Base-by-base conservation (phyloP, 2,113 vertebrate genomes). In the Castor canadensis region DNA sequence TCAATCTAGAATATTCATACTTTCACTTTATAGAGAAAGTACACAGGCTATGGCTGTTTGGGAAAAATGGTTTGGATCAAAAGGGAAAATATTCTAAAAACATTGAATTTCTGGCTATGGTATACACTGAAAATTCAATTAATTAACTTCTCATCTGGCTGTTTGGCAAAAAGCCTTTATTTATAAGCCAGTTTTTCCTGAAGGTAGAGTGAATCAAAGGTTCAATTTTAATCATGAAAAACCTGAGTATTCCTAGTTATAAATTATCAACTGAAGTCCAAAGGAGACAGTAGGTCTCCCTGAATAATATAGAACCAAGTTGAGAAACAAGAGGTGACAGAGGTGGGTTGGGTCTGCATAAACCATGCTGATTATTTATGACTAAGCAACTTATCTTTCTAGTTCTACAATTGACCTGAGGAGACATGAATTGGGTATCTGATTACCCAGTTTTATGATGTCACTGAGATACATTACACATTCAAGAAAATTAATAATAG, bases 121-220 rank as follows among this genome's bases (percentile, higher is more conserved):
- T 85, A 73, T 52, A 93, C 47, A 77, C 20, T 77, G 82, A 94
- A 89, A 82, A 96, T 69, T 86, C 62, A 86, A 88, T 95, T 96
- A 95, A 95, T 96, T 95, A 90, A 95, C 84, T 97, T 95, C 67
- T 87, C 92, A 83, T 94, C 94, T 95, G 66, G 38, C 40, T 81
- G 56, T 28, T 85, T 96, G 87, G 60, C 72, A 88, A 76, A 47
- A n/a, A 88, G 72, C 26, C 38, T 95, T 96, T 95, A 87, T 94
- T 97, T 93, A 91, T 75, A 92, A 97, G 81, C 71, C 47, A 64
- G 43, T 92, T 90, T 92, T 64, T 81, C 76, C 76, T 69, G 38
- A 76, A 95, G 62, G 72, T 45, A 95, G 38, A 84, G 30, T 72
- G 71, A 92, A 87, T 49, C 0, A 0, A 66, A 95, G 30, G 49